These are phyloP conservation scores for Mus musculus DNA, from an alignment of 2,113 vertebrate species.

Conservation along the genomic window DNA sequence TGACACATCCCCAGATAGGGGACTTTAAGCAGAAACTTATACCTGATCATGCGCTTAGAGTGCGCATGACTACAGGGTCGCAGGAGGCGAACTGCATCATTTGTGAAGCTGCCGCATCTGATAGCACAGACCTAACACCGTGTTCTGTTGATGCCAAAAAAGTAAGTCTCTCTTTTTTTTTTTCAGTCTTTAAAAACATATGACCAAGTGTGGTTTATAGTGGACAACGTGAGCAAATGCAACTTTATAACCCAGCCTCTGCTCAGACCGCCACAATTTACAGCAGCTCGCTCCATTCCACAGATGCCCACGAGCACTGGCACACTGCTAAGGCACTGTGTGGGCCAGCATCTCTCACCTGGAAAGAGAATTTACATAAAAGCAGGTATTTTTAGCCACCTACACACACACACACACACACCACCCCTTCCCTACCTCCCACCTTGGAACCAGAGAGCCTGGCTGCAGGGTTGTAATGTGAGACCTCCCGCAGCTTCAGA, in stretches of 20 bases:
- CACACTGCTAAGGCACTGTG: neutral
- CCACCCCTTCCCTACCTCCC: neutral
- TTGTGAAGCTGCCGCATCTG: neutral
- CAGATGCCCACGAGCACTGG: neutral
- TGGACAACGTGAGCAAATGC: neutral
- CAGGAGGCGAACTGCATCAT: neutral
- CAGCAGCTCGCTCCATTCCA: neutral
- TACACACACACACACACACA: too few species aligned
- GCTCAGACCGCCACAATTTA: neutral
- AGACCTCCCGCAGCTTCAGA: neutral
- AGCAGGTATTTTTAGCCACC: neutral
- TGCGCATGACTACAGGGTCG: neutral
- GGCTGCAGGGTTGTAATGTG: neutral
- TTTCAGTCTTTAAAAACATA: neutral
- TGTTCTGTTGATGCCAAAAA: neutral
- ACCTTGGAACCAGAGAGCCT: neutral
- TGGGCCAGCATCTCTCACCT: neutral
- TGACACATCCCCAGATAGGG: neutral
- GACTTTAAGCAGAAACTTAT: neutral
- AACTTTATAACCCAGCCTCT: too few species aligned
- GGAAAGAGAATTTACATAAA: neutral
- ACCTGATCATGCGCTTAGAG: neutral
- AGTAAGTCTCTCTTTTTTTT: neutral
- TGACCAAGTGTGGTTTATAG: neutral
- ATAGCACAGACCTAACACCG: neutral